phyloP scores from a whole-genome alignment of 2,113 vertebrate species.

The Irena cyanogastra region DNA sequence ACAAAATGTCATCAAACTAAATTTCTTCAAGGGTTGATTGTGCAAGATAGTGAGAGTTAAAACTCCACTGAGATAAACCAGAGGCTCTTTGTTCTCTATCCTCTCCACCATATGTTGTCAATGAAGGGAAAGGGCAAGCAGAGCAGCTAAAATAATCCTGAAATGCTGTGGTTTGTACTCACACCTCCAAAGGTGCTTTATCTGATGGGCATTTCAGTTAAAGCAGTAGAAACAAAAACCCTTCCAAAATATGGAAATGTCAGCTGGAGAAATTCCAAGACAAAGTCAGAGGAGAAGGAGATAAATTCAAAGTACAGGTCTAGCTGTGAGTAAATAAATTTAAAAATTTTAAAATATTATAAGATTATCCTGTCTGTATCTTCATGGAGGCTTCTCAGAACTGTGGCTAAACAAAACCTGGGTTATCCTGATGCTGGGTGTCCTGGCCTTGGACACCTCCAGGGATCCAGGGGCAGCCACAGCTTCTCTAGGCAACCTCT shows the following conservation, averaged over 20 bases:
- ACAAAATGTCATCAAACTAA: neutral
- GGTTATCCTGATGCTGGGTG: neutral
- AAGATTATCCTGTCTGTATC: neutral
- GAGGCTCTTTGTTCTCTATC: neutral
- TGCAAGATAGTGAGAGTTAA: neutral
- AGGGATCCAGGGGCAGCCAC: neutral
- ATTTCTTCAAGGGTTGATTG: neutral
- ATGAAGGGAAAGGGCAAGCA: neutral
- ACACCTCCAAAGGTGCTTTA: neutral
- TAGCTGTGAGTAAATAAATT: neutral
- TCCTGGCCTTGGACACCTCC: neutral
- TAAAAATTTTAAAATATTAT: neutral
- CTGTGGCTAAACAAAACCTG: neutral
- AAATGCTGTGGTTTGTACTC: neutral
- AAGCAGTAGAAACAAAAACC: neutral
- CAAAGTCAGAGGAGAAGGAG: neutral
- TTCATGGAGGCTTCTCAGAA: fast-evolving
- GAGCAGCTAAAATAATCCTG: neutral
- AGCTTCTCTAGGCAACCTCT: neutral
- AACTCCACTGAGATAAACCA: neutral
- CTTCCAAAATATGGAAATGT: neutral
- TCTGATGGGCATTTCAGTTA: neutral
- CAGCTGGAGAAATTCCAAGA: neutral
- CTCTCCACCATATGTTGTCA: neutral
- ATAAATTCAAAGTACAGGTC: neutral